Evolutionary conservation across 2,888 invertebrate species (phyloP).

Genomic region (Amiota communis): DNA sequence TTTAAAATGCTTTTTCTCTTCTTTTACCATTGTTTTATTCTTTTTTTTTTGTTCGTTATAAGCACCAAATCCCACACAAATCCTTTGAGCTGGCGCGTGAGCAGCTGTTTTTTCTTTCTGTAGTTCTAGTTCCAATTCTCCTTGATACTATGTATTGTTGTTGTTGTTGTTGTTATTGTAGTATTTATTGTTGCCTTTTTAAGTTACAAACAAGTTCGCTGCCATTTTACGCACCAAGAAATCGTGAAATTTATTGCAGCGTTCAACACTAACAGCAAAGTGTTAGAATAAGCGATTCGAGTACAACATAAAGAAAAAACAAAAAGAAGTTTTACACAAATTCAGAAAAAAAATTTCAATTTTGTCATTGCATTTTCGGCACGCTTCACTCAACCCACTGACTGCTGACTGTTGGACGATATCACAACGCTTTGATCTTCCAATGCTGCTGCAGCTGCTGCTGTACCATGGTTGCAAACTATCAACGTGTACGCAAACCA

Average conservation of each 20-base stretch:
- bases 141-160: conserved; percentile 26
- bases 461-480: not conserved
- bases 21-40: conserved; percentile 39
- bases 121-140: conserved; percentile 25
- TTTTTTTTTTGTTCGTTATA: conserved; percentile 61
- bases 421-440: not conserved
- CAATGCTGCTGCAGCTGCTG: not conserved
- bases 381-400: conserved; percentile 27
- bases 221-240: conserved; percentile 65
- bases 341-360: conserved; percentile 50
- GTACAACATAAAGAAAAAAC: not conserved
- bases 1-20: not conserved
- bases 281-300: too few relatives aligned
- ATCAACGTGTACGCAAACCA: not conserved
- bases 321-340: not conserved
- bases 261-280: not conserved
- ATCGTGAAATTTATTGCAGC: conserved; percentile 60
- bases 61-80: conserved; percentile 64
- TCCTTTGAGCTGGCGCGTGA: conserved; percentile 65
- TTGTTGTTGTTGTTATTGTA: conserved; percentile 34
- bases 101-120: conserved; percentile 55
- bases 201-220: conserved; percentile 12
- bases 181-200: conserved; percentile 28
- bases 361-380: conserved; percentile 48
- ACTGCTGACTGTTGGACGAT: not conserved